These are phyloP conservation scores for Drosophila orosa DNA, from an alignment of 1,140 invertebrate genomes.

Conservation along the genomic window DNA sequence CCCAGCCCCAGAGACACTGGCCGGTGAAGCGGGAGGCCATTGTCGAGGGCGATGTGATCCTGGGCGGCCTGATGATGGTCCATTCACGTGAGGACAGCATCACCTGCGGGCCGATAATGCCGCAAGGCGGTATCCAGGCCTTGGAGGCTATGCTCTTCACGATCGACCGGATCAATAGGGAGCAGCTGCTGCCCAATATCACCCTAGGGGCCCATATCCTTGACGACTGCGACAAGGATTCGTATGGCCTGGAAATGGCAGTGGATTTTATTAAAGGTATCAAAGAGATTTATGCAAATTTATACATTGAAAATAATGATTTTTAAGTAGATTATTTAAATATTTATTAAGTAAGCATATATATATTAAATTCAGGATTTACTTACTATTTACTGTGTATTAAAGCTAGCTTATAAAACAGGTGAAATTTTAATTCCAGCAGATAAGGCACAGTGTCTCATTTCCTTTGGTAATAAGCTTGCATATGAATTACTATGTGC, in stretches of 20 bases:
- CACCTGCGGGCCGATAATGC: slow-evolving; percentile 94
- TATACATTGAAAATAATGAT: no score
- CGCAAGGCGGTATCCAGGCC: slow-evolving; percentile 93
- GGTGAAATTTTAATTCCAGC: no score
- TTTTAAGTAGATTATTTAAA: not conserved
- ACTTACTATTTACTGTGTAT: no score
- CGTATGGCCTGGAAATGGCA: slow-evolving; percentile 95
- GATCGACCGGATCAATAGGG: slow-evolving; percentile 90
- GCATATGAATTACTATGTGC: not conserved
- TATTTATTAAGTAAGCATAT: no score
- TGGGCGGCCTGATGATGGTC: slow-evolving; percentile 97
- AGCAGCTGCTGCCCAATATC: slow-evolving; percentile 88
- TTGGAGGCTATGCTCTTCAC: slow-evolving; percentile 95
- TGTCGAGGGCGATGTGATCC: slow-evolving; percentile 92
- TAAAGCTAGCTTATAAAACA: not conserved
- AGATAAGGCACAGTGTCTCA: not conserved
- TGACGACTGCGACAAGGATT: slow-evolving; percentile 96
- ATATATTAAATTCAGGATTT: no score
- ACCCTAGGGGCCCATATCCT: slow-evolving; percentile 92
- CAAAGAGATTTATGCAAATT: no score
- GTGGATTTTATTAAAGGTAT: slow-evolving; percentile 97
- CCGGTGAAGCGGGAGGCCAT: slow-evolving; percentile 94
- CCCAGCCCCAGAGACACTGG: slow-evolving; percentile 86
- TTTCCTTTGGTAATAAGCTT: not conserved
- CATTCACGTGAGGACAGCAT: slow-evolving; percentile 92